Evolutionary conservation across 2,888 invertebrate genomes (phyloP).

Genomic region (Graphium colonna): DNA sequence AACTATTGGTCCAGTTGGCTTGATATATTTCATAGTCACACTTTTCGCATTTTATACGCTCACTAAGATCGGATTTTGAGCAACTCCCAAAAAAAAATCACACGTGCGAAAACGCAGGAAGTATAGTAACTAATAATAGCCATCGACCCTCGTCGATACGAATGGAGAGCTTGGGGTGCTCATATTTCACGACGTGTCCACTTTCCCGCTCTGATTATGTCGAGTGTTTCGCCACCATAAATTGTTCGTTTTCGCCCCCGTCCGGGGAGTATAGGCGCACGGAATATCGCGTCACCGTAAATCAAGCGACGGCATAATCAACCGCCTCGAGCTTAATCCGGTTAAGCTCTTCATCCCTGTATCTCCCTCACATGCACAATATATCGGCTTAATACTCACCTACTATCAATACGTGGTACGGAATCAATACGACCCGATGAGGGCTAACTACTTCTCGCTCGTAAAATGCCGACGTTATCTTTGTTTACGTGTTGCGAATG

Average conservation of each 20-base stretch:
- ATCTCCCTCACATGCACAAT: slow-evolving; percentile 67
- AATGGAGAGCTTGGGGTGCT: slow-evolving; percentile 54
- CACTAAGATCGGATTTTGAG: slow-evolving; percentile 8
- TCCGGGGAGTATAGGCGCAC: slow-evolving; percentile 17
- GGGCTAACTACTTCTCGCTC: slow-evolving; percentile 49
- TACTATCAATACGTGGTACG: slow-evolving; percentile 40
- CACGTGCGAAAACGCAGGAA: slow-evolving; percentile 1
- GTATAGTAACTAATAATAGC: slow-evolving; percentile 31
- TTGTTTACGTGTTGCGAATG: slow-evolving; percentile 51
- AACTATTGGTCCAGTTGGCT: no score
- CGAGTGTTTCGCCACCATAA: slow-evolving; percentile 60
- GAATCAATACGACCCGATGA: slow-evolving; percentile 52
- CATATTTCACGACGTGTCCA: slow-evolving; percentile 61
- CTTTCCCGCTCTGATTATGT: slow-evolving; percentile 56
- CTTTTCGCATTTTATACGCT: no score
- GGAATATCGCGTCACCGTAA: slow-evolving; percentile 69
- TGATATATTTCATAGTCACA: no score
- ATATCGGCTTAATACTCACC: slow-evolving; percentile 41
- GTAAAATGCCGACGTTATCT: slow-evolving; percentile 51
- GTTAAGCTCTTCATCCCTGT: slow-evolving; percentile 67
- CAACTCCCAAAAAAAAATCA: no score
- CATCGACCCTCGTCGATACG: slow-evolving; percentile 50
- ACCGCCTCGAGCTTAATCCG: slow-evolving; percentile 65
- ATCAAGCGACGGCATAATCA: slow-evolving; percentile 75
- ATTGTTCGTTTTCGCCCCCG: slow-evolving; percentile 56